A percentile compares a stretch with the other conserved stretches of the same genome.
Evolutionary conservation across 2,797 vertebrate genomes (phyloP).

Genomic region (Cyclopterus lumpus): DNA sequence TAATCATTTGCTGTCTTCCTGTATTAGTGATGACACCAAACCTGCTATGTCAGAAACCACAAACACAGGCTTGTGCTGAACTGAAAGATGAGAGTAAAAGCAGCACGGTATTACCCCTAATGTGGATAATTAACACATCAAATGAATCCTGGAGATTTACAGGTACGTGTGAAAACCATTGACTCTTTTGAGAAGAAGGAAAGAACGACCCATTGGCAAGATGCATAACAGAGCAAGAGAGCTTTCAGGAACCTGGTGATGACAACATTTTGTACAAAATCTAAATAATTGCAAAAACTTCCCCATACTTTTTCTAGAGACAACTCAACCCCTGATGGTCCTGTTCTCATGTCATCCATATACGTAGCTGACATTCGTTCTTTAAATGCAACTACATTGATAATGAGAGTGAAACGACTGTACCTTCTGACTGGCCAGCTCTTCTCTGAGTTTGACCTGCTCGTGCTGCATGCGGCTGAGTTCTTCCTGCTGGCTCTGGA

Average conservation of each 20-base stretch:
- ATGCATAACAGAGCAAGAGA: background rate
- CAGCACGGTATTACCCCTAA: background rate
- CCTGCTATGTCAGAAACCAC: conserved; percentile 8
- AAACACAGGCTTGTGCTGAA: background rate
- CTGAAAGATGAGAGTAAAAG: conserved; percentile 8
- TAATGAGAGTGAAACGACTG: background rate
- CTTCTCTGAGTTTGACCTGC: conserved; percentile 86
- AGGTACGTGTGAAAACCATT: background rate
- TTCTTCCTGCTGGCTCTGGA: conserved; percentile 92
- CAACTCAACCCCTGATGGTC: background rate
- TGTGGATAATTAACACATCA: background rate
- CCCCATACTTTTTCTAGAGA: background rate
- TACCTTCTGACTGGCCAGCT: conserved; percentile 91
- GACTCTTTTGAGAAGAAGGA: background rate
- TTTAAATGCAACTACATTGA: background rate
- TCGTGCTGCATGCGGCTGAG: conserved; percentile 83
- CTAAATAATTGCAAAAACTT: background rate
- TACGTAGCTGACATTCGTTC: background rate
- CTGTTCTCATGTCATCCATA: background rate
- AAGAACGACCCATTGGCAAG: background rate
- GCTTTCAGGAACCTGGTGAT: background rate
- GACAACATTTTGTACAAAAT: background rate
- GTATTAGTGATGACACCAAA: conserved; percentile 21
- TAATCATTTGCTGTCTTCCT: conserved; percentile 51
- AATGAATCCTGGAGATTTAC: background rate